Base-by-base conservation (phyloP, 2,888 invertebrate genomes). In the Drosophila tanythrix region DNA sequence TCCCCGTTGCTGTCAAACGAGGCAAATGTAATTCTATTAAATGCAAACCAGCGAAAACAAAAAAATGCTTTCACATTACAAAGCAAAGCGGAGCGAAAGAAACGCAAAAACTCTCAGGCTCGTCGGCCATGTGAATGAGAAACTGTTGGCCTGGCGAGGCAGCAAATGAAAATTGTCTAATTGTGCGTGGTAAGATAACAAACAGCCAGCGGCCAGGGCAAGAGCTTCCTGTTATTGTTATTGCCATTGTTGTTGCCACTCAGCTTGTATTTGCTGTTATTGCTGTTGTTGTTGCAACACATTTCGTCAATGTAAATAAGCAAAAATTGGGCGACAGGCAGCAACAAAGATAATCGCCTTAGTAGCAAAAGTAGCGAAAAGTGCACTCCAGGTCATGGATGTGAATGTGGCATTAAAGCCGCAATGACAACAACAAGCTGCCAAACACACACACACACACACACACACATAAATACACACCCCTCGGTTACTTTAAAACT, bases 141-240 rank as follows among this genome's bases (percentile, higher is more conserved):
- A 70, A 82, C 68, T 69, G 73, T 71, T 67, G 76, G 69, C 74
- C 64, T 25, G 58, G 38, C 35, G 15, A 25, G 56, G n/a, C 27
- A 40, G 38, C 65, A 61, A 79, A 88, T 84, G 78, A 77, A 89
- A 88, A 88, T 88, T 88, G 88, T 88, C 85, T 88, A 88, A 88
- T 88, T 89, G 88, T 88, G 89, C 89, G 88, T 86, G 85, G 82
- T 76, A 88, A 88, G 89, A 88, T 88, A 88, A 88, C 88, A 88
- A 88, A 84, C 85, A 82, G 83, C 57, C 65, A 72, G 53, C 70
- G 79, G 79, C 68, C 27, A 59, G 78, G 74, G 74, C 60, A 60
- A 73, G 77, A 85, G 85, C 82, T 86, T 87, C 88, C 88, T 84
- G 83, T 84, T 84, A 87, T 84, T 84, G 83, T 87, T 86, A 59